A percentile compares a stretch with the other conserved stretches of the same genome.
Evolutionary conservation across 2,113 vertebrate species (phyloP).

Genomic region (Catagonus wagneri): DNA sequence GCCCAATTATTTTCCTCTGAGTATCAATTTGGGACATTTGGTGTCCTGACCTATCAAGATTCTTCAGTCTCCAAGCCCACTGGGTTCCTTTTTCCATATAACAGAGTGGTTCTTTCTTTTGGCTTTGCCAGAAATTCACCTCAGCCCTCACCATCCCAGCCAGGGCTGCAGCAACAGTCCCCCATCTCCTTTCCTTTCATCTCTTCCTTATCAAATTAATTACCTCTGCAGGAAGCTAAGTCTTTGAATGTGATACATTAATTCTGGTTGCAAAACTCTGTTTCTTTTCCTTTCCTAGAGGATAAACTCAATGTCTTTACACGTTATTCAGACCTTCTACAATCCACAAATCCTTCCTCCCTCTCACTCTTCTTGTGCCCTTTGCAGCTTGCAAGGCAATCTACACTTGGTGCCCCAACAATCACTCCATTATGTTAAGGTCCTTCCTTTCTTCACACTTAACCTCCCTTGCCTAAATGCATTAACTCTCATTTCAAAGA

Average conservation of each 20-base stretch:
- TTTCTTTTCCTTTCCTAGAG: slow-evolving; percentile 31
- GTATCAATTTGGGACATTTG: neutral
- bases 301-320: slow-evolving; percentile 35
- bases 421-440: neutral
- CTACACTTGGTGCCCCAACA: neutral
- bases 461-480: neutral
- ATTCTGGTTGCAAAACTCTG: slow-evolving; percentile 32
- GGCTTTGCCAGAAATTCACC: neutral
- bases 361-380: neutral
- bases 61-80: neutral
- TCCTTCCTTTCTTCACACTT: neutral
- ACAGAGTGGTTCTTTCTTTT: neutral
- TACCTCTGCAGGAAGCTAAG: neutral
- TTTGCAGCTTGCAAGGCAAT: neutral
- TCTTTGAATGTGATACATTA: slow-evolving; percentile 42
- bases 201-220: slow-evolving; percentile 14
- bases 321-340: neutral
- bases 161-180: neutral
- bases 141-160: neutral
- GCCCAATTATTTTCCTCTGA: neutral
- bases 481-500: neutral
- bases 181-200: neutral
- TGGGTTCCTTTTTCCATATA: neutral
- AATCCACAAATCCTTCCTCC: neutral
- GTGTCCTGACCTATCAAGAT: neutral